Evolutionary conservation across 2,113 vertebrate genomes (phyloP).

Genomic region (Leptodactylus fuscus): DNA sequence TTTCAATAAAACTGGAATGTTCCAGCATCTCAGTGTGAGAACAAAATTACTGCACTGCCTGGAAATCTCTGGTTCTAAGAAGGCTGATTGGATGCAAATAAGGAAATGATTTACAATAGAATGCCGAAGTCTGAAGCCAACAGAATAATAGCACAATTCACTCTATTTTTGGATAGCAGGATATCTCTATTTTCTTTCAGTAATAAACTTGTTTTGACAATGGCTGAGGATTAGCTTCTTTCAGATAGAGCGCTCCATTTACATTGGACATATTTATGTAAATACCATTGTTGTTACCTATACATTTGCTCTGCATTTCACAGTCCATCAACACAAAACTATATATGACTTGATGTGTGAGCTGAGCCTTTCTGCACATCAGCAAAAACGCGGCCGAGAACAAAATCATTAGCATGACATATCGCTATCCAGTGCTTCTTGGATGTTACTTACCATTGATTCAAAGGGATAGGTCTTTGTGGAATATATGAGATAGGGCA

Average conservation of each 20-base stretch:
- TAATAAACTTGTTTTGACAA: constrained; percentile 36
- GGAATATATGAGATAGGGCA: constrained; percentile 8
- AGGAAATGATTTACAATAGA: constrained; percentile 53
- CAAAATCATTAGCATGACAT: not conserved
- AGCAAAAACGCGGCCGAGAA: not conserved
- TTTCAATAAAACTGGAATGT: constrained; percentile 18
- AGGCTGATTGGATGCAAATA: constrained; percentile 52
- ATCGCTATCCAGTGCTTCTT: not conserved
- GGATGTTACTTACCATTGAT: not conserved
- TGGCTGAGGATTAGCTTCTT: constrained; percentile 22
- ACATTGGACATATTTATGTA: constrained; percentile 1
- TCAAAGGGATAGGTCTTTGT: not conserved
- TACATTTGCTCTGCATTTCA: not conserved
- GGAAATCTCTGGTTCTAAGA: constrained; percentile 31
- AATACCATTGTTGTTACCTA: not conserved
- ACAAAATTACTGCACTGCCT: constrained; percentile 41
- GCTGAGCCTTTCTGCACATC: constrained; percentile 25
- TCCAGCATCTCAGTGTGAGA: constrained; percentile 15
- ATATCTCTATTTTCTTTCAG: constrained; percentile 22
- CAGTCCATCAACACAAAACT: not conserved
- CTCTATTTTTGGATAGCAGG: constrained; percentile 47
- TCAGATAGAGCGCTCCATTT: not conserved
- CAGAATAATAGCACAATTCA: constrained; percentile 49
- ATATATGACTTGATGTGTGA: not conserved
- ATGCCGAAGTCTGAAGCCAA: constrained; percentile 44